These are phyloP conservation scores for Sprattus sprattus DNA, from an alignment of 2,113 vertebrate genomes.

Conservation along the genomic window DNA sequence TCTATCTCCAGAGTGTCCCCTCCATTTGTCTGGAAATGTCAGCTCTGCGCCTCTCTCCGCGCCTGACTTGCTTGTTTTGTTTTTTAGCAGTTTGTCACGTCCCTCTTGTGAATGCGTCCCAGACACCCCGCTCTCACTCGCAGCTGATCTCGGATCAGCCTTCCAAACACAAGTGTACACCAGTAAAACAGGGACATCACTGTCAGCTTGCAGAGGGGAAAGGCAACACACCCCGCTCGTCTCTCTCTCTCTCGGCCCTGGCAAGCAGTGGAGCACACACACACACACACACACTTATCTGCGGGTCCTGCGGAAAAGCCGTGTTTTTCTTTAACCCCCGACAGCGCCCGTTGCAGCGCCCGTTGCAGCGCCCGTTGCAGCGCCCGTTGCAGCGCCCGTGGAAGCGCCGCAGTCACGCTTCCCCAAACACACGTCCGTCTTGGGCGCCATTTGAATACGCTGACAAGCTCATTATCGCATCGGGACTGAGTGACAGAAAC, in stretches of 20 bases:
- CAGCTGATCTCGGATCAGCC: too few species aligned
- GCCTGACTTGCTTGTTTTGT: neutral
- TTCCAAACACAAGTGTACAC: too few species aligned
- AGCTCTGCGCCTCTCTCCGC: constrained; percentile 6
- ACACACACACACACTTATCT: neutral
- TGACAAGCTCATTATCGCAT: constrained; percentile 88
- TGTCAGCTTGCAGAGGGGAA: too few species aligned
- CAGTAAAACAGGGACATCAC: too few species aligned
- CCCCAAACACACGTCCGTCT: constrained; percentile 77
- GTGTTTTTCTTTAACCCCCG: constrained; percentile 70
- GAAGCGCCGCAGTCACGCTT: constrained; percentile 65
- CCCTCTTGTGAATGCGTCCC: neutral
- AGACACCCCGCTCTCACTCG: too few species aligned
- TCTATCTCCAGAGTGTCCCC: constrained; percentile 38
- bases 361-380: constrained; percentile 58
- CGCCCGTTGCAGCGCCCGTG: constrained; percentile 73
- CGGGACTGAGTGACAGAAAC: constrained; percentile 78
- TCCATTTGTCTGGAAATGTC: constrained; percentile 34
- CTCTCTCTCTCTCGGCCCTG: too few species aligned
- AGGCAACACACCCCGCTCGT: too few species aligned
- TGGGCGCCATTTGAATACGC: constrained; percentile 83
- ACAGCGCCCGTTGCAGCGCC: constrained; percentile 80
- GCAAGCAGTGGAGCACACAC: neutral
- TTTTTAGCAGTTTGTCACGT: neutral
- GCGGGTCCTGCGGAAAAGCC: constrained; percentile 61